Base-by-base conservation (phyloP, 1,140 invertebrate species). In the Calephelis virginiensis region DNA sequence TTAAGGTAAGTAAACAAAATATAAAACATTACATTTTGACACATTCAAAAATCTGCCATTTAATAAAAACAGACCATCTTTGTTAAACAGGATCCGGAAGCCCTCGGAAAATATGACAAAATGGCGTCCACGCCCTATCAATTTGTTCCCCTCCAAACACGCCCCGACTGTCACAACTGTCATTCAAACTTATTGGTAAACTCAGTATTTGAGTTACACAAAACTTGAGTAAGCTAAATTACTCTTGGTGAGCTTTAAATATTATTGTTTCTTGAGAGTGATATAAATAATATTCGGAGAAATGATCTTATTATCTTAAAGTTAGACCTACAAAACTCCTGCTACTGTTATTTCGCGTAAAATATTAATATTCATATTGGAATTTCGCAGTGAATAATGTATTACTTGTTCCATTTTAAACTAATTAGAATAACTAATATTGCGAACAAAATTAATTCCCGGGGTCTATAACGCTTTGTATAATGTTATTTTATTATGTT, bases 81-180 rank as follows among this genome's bases (percentile, higher is more conserved):
- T 48, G 60, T 63, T 62, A 74, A 72, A 65, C 45, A 71, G 50
- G 68, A 71, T 67, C 67, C 64, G 43, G 62, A 64, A 63, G 63
- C 70, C 70, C 61, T 61, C 50, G 63, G 53, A 72, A 73, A 66
- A 71, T 73, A 60, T 67, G 61, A 65, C 68, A 76, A 77, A 72
- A 76, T 76, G 77, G 72, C 69, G 75, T 74, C 70, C 69, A 67
- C 74, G 76, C 76, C 77, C 73, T 74, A 69, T 63, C 17, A 56
- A 56, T 56, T 56, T 56, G 50, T 37, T 63, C 72, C 72, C 77
- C 77, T 75, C 71, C 67, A 64, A 38, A 67, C 59, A 72, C 79
- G 75, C 80, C 78, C 73, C 71, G 63, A 45, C 63, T 78, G 74
- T 79, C 73, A 78, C 67, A 76, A 72, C 74, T 77, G 81, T 76